Percentiles rank a stretch among this genome's conserved stretches.
Conservation (phyloP, 2,797 vertebrate genomes). For the Eospalax fontanierii region DNA sequence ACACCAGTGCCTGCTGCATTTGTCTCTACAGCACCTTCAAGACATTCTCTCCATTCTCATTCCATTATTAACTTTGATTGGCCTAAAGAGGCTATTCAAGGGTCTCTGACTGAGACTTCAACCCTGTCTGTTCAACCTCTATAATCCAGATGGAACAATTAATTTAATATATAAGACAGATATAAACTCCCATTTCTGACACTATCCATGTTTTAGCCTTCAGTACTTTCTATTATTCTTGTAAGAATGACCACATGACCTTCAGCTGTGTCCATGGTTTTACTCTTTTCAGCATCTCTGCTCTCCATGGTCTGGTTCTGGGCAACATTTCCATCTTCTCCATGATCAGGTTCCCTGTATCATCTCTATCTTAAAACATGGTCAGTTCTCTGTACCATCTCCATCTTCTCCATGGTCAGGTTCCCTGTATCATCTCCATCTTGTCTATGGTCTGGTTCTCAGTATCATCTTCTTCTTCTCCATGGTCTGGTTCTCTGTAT, state of each 20-base stretch:
- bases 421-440: too few species aligned
- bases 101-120: not conserved
- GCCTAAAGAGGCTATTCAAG: too few species aligned
- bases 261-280: fast-evolving
- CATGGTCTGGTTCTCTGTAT: too few species aligned
- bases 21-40: fast-evolving
- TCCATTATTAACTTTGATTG: fast-evolving
- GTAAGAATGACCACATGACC: not conserved
- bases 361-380: not conserved
- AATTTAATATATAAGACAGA: not conserved
- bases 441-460: not conserved
- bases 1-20: too few species aligned
- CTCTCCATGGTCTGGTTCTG: not conserved
- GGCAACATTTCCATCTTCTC: too few species aligned
- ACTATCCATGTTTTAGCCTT: too few species aligned
- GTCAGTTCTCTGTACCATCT: not conserved
- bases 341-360: not conserved
- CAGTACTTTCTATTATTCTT: fast-evolving
- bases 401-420: not conserved
- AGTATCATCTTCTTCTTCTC: not conserved
- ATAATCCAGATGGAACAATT: not conserved
- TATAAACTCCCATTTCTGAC: too few species aligned
- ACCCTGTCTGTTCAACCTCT: not conserved
- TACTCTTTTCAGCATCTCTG: too few species aligned
- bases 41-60: fast-evolving